Conservation (phyloP, 2,888 invertebrate genomes). For the Conistra vaccinii region DNA sequence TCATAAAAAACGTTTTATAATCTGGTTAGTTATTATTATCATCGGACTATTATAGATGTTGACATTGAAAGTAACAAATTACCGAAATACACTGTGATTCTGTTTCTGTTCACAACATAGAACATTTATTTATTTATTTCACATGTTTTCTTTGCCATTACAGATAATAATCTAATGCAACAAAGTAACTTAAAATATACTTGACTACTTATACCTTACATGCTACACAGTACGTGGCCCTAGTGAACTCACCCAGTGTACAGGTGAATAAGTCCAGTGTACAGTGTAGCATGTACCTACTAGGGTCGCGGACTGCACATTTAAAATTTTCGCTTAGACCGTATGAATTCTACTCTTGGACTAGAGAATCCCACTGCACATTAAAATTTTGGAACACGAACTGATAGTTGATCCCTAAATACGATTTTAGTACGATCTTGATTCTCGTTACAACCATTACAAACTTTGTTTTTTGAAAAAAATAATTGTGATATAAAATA, state of each 20-base stretch:
- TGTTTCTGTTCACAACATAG: no score
- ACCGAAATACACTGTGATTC: constrained; percentile 11
- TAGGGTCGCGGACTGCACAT: neutral
- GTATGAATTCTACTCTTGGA: neutral
- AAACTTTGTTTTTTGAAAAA: constrained; percentile 28
- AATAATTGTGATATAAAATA: constrained; percentile 40
- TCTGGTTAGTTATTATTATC: constrained; percentile 4
- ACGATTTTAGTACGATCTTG: constrained; percentile 18
- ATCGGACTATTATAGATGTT: neutral
- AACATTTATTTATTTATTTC: no score
- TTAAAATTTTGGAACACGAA: neutral
- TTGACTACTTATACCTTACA: no score
- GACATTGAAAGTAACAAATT: no score
- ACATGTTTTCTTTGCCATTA: no score
- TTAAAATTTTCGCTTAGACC: neutral
- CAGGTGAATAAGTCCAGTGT: no score
- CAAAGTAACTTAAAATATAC: no score
- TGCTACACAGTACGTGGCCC: no score
- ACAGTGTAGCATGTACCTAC: no score
- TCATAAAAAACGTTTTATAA: constrained; percentile 16
- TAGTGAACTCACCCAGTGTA: no score
- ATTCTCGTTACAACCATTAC: constrained; percentile 35
- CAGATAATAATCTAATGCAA: no score
- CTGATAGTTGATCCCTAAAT: neutral
- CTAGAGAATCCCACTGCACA: neutral